Percentiles rank a stretch among this genome's conserved stretches.
phyloP scores from a whole-genome alignment of 2,888 invertebrate species.

The Chymomyza fuscimana region DNA sequence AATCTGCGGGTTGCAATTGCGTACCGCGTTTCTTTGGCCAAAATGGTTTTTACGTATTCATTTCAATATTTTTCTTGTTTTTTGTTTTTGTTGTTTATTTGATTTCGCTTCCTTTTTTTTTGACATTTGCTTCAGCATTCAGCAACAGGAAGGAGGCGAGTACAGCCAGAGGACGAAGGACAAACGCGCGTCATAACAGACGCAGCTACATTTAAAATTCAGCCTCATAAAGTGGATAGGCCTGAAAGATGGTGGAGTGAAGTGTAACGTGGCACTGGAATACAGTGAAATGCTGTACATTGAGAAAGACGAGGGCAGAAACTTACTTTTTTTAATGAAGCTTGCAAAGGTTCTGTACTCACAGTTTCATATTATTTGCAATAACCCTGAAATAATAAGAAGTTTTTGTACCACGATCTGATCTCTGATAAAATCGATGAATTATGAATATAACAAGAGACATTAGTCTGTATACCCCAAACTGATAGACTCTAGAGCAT shows the following conservation, averaged over 20 bases:
- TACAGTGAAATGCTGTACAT: neutral
- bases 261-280: neutral
- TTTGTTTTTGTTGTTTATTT: conserved; percentile 10
- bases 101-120: conserved; percentile 31
- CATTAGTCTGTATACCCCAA: too few relatives aligned
- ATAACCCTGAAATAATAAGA: too few relatives aligned
- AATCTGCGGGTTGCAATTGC: conserved; percentile 53
- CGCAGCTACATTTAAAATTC: neutral
- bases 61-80: neutral
- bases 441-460: too few relatives aligned
- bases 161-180: neutral
- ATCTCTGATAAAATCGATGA: too few relatives aligned
- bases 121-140: neutral
- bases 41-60: conserved; percentile 42
- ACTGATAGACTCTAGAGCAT: too few relatives aligned
- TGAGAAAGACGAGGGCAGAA: neutral
- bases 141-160: neutral
- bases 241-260: too few relatives aligned
- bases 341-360: too few relatives aligned
- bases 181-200: neutral
- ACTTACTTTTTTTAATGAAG: neutral
- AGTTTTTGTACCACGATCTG: too few relatives aligned
- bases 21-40: conserved; percentile 54
- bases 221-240: neutral
- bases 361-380: too few relatives aligned